These are phyloP conservation scores for Dinomys branickii DNA, from an alignment of 2,113 vertebrate genomes.

Conservation along the genomic window DNA sequence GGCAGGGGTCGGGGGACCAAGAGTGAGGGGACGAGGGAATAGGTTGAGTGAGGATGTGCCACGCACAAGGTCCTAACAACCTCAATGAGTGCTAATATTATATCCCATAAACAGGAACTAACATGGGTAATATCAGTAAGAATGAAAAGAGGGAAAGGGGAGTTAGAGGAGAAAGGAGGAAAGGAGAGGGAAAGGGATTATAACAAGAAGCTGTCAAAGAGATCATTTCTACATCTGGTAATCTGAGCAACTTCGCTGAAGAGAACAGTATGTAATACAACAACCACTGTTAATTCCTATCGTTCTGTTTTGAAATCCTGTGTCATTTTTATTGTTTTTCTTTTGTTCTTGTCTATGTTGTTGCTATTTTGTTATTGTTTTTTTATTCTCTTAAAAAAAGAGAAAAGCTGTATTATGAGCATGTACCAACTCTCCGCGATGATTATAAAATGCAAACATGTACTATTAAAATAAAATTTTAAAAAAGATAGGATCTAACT, in stretches of 20 bases:
- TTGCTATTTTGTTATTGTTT: too few relatives aligned
- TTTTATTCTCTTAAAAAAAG: too few relatives aligned
- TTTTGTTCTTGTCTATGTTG: too few relatives aligned
- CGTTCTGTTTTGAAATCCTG: too few relatives aligned
- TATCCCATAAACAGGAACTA: not conserved
- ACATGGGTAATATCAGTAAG: not conserved
- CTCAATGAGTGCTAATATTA: not conserved
- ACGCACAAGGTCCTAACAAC: not conserved
- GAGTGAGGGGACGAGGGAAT: not conserved
- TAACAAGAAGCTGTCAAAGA: too few relatives aligned
- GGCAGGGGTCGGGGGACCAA: not conserved
- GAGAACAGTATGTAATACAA: too few relatives aligned
- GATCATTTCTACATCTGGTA: too few relatives aligned
- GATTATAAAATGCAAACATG: not conserved
- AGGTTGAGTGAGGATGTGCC: not conserved
- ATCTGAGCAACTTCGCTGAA: too few relatives aligned
- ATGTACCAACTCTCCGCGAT: not conserved
- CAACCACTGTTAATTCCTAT: too few relatives aligned
- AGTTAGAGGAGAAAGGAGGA: not conserved
- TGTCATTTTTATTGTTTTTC: too few relatives aligned
- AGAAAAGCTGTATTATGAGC: not conserved
- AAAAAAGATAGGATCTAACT: not conserved
- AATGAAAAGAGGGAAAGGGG: too few relatives aligned
- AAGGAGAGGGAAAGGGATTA: not conserved
- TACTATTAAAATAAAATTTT: not conserved